These are phyloP conservation scores for Acleris emargana DNA, from an alignment of 2,888 invertebrate species.

Conservation along the genomic window DNA sequence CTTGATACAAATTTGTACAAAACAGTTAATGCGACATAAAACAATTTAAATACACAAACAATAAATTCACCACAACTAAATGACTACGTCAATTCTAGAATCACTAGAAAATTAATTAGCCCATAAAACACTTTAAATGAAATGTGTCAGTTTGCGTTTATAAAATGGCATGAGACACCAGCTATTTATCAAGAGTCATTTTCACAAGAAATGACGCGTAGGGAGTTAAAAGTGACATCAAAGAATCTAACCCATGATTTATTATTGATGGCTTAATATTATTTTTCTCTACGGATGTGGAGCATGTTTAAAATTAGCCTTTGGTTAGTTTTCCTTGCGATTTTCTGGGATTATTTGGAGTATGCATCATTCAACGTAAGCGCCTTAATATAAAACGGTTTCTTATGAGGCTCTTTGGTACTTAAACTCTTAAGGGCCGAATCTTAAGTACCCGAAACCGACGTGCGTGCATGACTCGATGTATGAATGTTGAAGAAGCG, in stretches of 20 bases:
- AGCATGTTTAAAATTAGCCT: constrained; percentile 15
- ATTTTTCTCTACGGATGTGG: constrained; percentile 49
- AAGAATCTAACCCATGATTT: constrained; percentile 53
- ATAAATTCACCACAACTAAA: neutral
- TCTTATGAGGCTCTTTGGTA: too few species aligned
- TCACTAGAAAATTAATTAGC: constrained; percentile 24
- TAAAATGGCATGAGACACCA: constrained; percentile 37
- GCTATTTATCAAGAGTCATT: constrained; percentile 38
- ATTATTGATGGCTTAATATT: constrained; percentile 58
- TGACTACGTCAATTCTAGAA: constrained; percentile 1
- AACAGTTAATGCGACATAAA: too few species aligned
- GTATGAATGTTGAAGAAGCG: too few species aligned
- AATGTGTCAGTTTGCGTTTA: constrained; percentile 33
- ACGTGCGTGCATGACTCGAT: too few species aligned
- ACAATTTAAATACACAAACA: too few species aligned
- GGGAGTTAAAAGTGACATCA: constrained; percentile 53
- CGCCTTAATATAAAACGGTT: too few species aligned
- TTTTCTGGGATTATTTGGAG: too few species aligned
- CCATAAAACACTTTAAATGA: constrained; percentile 32
- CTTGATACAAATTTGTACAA: too few species aligned
- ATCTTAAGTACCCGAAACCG: too few species aligned
- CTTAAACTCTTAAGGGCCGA: too few species aligned
- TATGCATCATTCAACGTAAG: too few species aligned
- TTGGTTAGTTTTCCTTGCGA: too few species aligned
- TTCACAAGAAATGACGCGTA: constrained; percentile 41